These are phyloP conservation scores for Pinctada fucata DNA, from an alignment of 2,888 invertebrate genomes.

Conservation along the genomic window DNA sequence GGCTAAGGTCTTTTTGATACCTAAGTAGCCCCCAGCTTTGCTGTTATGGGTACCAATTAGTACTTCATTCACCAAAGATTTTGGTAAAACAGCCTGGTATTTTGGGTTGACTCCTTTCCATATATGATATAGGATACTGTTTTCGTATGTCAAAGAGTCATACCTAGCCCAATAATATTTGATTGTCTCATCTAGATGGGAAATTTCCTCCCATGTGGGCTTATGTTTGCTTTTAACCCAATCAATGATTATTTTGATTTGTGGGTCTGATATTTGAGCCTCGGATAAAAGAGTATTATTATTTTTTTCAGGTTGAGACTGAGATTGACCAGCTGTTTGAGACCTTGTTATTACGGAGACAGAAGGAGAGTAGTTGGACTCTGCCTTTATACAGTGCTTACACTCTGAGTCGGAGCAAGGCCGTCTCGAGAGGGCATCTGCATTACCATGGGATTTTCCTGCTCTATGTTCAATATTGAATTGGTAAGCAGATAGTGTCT, in stretches of 20 bases:
- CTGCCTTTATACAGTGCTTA: not conserved
- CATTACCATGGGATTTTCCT: constrained; percentile 38
- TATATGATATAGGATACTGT: not conserved
- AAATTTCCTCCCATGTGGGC: not conserved
- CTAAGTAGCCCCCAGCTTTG: constrained; percentile 9
- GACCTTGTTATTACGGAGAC: not conserved
- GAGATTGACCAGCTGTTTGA: not conserved
- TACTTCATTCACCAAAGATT: not conserved
- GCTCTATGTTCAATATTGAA: constrained; percentile 34
- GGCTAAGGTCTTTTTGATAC: constrained; percentile 8
- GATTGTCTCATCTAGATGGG: not conserved
- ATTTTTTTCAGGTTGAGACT: not conserved
- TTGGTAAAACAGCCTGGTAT: constrained; percentile 18
- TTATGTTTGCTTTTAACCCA: not conserved
- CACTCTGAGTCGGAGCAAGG: constrained; percentile 19
- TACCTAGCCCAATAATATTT: constrained; percentile 1
- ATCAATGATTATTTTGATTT: not conserved
- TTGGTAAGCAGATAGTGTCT: constrained; percentile 26
- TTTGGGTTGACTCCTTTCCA: not conserved
- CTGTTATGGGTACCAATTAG: not conserved
- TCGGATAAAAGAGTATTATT: not conserved
- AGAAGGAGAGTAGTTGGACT: not conserved
- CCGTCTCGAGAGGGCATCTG: constrained; percentile 34
- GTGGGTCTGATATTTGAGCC: not conserved
- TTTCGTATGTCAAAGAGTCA: not conserved